Conservation (phyloP, 2,888 invertebrate species). For the Thecophora atra region DNA sequence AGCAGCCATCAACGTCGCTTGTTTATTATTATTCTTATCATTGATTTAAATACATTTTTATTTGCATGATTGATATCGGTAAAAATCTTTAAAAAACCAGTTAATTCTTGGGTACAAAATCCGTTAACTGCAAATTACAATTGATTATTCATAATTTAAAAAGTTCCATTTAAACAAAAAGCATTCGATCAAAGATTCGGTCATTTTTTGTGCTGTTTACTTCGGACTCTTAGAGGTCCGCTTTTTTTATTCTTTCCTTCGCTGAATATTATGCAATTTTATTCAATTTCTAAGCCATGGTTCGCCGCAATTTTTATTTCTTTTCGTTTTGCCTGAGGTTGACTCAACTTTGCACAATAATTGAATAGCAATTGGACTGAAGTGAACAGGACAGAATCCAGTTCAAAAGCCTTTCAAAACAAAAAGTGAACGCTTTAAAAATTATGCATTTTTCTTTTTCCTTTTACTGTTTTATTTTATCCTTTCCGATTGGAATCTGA, state of each 20-base stretch:
- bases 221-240: not conserved
- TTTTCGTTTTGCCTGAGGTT: not conserved
- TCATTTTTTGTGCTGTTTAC: not conserved
- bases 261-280: not conserved
- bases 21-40: not conserved
- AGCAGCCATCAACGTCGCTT: not conserved
- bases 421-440: not conserved
- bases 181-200: too few species aligned
- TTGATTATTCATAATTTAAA: not conserved
- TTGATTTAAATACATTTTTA: slow-evolving; percentile 11
- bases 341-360: too few species aligned
- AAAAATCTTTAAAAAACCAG: not conserved
- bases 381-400: not conserved
- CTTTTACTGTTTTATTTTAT: not conserved
- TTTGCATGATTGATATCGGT: slow-evolving; percentile 3
- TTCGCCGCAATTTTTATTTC: not conserved
- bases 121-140: slow-evolving; percentile 7
- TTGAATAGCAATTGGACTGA: too few species aligned
- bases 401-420: not conserved
- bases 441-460: not conserved
- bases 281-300: not conserved
- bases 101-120: not conserved
- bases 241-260: not conserved
- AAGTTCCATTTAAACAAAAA: not conserved
- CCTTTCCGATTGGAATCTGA: not conserved